Evolutionary conservation across 2,113 vertebrate genomes (phyloP).

Genomic region (Petromus typicus): DNA sequence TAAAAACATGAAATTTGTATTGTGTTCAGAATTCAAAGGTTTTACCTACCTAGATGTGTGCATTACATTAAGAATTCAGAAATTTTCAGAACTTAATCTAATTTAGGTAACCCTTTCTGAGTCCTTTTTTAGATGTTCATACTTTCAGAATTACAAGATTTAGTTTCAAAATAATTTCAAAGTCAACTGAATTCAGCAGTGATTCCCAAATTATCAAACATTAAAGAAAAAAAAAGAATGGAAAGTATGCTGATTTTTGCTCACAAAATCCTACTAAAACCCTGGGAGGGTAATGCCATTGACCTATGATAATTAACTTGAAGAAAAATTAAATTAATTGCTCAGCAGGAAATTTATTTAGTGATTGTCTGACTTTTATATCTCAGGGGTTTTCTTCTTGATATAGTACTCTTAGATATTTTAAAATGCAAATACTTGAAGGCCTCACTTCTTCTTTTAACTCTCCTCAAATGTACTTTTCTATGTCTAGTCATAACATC

Average conservation of each 20-base stretch:
- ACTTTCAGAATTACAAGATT: conserved; percentile 29
- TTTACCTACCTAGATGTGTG: background rate
- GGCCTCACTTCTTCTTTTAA: background rate
- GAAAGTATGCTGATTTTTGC: conserved; percentile 46
- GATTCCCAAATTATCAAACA: conserved; percentile 54
- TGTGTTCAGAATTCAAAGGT: background rate
- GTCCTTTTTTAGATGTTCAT: conserved; percentile 33
- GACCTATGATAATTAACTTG: conserved; percentile 78
- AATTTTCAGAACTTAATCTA: conserved; percentile 48
- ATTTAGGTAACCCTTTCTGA: background rate
- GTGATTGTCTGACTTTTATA: conserved; percentile 73
- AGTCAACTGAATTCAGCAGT: conserved; percentile 48
- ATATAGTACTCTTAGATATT: conserved; percentile 44
- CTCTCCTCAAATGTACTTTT: conserved; percentile 19
- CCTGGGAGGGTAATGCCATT: conserved; percentile 54
- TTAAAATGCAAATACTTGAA: conserved; percentile 56
- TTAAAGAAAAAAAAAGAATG: background rate
- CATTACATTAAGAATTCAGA: background rate
- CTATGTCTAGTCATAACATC: conserved; percentile 30
- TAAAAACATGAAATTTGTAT: background rate
- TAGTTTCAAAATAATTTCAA: conserved; percentile 63
- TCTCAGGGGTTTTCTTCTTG: conserved; percentile 64
- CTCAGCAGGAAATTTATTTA: conserved; percentile 82
- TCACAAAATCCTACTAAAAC: conserved; percentile 52
- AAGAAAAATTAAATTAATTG: conserved; percentile 78